A percentile compares a stretch with the other conserved stretches of the same genome.
phyloP scores from a whole-genome alignment of 2,797 vertebrate species.

The Macrochelys suwanniensis region DNA sequence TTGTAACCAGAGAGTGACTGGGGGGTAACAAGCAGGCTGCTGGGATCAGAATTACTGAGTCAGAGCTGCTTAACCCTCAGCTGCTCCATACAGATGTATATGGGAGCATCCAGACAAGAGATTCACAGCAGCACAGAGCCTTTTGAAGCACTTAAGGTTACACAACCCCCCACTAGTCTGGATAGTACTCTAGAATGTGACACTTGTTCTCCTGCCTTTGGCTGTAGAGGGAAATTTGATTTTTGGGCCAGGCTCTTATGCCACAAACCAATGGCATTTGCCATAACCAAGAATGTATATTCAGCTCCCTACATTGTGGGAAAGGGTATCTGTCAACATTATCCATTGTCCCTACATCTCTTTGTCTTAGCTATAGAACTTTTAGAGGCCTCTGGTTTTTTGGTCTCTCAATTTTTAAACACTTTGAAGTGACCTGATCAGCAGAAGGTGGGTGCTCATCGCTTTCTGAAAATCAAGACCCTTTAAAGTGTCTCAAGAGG shows the following conservation, averaged over 20 bases:
- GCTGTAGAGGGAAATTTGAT: not conserved
- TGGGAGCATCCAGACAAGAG: not conserved
- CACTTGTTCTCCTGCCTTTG: not conserved
- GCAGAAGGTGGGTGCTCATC: not conserved
- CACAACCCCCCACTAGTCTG: not conserved
- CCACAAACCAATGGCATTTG: not conserved
- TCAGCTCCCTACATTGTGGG: not conserved
- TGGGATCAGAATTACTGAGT: not conserved
- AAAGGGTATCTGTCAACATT: not conserved
- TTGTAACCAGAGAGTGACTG: not conserved
- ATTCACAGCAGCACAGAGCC: not conserved
- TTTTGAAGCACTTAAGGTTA: not conserved
- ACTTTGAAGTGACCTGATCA: not conserved
- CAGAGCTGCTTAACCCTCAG: not conserved
- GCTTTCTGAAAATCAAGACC: not conserved
- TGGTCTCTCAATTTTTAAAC: not conserved
- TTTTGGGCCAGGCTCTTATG: not conserved
- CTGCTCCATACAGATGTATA: not conserved
- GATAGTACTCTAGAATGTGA: not conserved
- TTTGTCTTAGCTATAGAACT: not conserved
- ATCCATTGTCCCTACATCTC: not conserved
- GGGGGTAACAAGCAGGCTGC: not conserved
- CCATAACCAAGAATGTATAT: not conserved
- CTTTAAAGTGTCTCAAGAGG: not conserved
- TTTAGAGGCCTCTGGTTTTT: not conserved